These are phyloP conservation scores for Orthonychiurus folsomi DNA, from an alignment of 2,888 invertebrate species.

Conservation along the genomic window DNA sequence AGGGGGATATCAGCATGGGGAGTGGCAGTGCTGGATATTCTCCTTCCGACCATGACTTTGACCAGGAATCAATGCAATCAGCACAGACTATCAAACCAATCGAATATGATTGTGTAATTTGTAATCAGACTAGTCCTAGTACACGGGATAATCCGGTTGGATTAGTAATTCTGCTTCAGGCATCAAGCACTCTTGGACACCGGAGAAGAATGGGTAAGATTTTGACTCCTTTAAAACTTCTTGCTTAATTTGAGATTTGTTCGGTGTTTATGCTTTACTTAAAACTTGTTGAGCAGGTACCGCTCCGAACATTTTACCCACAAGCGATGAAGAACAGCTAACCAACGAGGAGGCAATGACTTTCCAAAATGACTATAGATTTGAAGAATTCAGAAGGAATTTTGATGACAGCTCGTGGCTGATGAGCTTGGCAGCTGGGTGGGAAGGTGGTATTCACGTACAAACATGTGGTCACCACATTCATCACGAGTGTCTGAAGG, in stretches of 20 bases:
- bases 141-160: slow-evolving; percentile 77
- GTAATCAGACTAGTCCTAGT: slow-evolving; percentile 80
- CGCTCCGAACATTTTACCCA: slow-evolving; percentile 54
- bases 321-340: slow-evolving; percentile 57
- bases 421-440: slow-evolving; percentile 67
- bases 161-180: slow-evolving; percentile 73
- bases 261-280: too few relatives aligned
- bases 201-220: slow-evolving; percentile 34
- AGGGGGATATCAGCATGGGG: too few relatives aligned
- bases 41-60: slow-evolving; percentile 8
- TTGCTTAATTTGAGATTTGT: too few relatives aligned
- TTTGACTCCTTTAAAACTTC: too few relatives aligned
- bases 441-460: slow-evolving; percentile 86
- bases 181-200: slow-evolving; percentile 80
- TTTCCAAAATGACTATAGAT: slow-evolving; percentile 64
- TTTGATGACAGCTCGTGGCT: slow-evolving; percentile 73
- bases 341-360: slow-evolving; percentile 55
- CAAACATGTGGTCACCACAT: slow-evolving; percentile 95
- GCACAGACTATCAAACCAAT: slow-evolving; percentile 17
- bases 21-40: slow-evolving; percentile 40
- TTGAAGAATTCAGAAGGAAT: slow-evolving; percentile 64
- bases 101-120: slow-evolving; percentile 85
- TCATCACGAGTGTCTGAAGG: slow-evolving; percentile 85
- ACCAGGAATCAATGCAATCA: slow-evolving; percentile 18
- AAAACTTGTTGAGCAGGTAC: too few relatives aligned